Conservation (phyloP, 2,888 invertebrate species). For the Drosophila anomalata region DNA sequence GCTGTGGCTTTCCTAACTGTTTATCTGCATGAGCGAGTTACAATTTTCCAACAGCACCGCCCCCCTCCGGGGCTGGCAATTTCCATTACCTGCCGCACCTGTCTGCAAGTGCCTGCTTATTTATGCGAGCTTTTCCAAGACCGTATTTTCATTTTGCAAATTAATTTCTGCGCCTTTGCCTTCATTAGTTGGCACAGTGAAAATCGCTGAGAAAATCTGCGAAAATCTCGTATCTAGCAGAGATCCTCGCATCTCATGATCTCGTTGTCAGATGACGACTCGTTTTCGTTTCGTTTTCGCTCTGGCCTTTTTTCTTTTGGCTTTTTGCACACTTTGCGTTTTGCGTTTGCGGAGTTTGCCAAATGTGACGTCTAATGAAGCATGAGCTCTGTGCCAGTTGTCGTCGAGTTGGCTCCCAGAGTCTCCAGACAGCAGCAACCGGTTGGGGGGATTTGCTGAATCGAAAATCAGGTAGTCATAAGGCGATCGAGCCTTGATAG, state of each 20-base stretch:
- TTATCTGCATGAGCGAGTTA: constrained; percentile 68
- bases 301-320: constrained; percentile 21
- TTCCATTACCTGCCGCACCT: constrained; percentile 48
- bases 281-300: constrained; percentile 39
- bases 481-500: constrained; percentile 63
- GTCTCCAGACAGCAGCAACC: constrained; percentile 40
- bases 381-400: constrained; percentile 47
- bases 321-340: constrained; percentile 4
- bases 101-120: constrained; percentile 31
- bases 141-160: constrained; percentile 58
- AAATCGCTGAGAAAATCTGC: constrained; percentile 46
- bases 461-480: constrained; percentile 47
- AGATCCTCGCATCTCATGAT: constrained; percentile 36
- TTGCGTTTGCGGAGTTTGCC: constrained; percentile 21
- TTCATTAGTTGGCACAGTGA: constrained; percentile 56
- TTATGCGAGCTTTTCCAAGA: constrained; percentile 35
- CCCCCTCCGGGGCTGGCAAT: constrained; percentile 6
- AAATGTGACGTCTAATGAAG: constrained; percentile 61
- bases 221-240: constrained; percentile 8
- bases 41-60: constrained; percentile 37
- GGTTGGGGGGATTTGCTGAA: constrained; percentile 50
- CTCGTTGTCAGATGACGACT: constrained; percentile 46
- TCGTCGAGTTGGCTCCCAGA: constrained; percentile 34
- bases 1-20: constrained; percentile 74
- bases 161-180: constrained; percentile 61